phyloP scores from a whole-genome alignment of 2,888 invertebrate species.

The Amitus sp. region DNA sequence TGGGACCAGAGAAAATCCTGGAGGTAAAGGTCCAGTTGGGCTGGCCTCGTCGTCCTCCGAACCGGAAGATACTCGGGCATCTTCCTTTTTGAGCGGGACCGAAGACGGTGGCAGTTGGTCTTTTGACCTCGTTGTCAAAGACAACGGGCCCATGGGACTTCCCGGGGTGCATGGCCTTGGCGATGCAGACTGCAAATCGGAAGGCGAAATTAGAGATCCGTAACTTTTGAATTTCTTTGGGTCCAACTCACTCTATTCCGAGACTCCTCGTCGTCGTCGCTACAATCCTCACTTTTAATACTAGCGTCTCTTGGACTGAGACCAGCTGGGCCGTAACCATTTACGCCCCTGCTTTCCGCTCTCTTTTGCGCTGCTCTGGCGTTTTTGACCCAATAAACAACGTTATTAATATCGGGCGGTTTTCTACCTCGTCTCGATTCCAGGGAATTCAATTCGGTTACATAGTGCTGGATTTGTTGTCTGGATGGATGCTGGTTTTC shows the following conservation, averaged over 20 bases:
- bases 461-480: conserved; percentile 96
- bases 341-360: conserved; percentile 73
- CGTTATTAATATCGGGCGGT: conserved; percentile 94
- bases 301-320: conserved; percentile 64
- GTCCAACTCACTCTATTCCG: conserved; percentile 59
- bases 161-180: conserved; percentile 61
- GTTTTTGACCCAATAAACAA: conserved; percentile 98
- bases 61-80: conserved; percentile 60
- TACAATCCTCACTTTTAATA: conserved; percentile 64
- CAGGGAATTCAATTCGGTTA: conserved; percentile 90
- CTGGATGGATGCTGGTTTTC: conserved; percentile 97
- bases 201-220: not conserved
- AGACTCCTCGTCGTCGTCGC: conserved; percentile 69
- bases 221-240: not conserved
- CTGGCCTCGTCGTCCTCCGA: conserved; percentile 71
- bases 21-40: conserved; percentile 68
- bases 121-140: conserved; percentile 60
- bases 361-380: conserved; percentile 95
- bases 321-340: conserved; percentile 64
- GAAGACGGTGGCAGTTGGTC: conserved; percentile 58
- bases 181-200: conserved; percentile 55
- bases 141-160: conserved; percentile 59
- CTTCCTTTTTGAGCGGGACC: conserved; percentile 58
- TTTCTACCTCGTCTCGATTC: conserved; percentile 93
- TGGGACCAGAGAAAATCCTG: conserved; percentile 82